phyloP scores from a whole-genome alignment of 53 echinoderm and acorn worm species.

The Paelopatides confundens region DNA sequence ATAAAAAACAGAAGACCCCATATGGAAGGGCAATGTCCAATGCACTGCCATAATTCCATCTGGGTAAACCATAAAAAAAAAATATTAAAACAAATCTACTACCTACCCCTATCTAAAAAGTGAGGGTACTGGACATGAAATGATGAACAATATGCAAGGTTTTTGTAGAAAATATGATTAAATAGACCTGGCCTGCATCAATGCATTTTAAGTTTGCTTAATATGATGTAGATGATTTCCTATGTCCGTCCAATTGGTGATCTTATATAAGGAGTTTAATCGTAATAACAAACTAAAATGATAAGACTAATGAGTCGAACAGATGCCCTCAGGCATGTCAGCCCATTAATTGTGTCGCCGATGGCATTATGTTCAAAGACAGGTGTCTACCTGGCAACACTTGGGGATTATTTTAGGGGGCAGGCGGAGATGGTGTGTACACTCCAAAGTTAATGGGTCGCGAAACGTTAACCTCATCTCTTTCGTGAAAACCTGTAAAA shows the following conservation, averaged over 20 bases:
- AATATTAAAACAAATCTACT: background rate
- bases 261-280: background rate
- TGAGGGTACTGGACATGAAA: no score
- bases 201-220: background rate
- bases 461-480: no score
- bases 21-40: background rate
- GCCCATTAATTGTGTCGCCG: constrained; percentile 17
- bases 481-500: no score
- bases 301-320: background rate
- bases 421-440: no score
- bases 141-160: no score
- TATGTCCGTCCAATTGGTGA: background rate
- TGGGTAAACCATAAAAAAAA: no score
- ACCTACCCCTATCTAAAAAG: no score
- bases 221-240: background rate
- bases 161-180: no score
- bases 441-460: no score
- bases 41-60: no score
- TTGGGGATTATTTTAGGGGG: background rate
- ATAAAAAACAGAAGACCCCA: background rate
- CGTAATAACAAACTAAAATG: background rate
- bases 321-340: background rate
- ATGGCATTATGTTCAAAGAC: constrained; percentile 14
- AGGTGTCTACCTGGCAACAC: constrained; percentile 7
- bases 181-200: no score